A percentile compares a stretch with the other conserved stretches of the same genome.
Conservation (phyloP, 2,113 vertebrate genomes). For the Semnornis frantzii region DNA sequence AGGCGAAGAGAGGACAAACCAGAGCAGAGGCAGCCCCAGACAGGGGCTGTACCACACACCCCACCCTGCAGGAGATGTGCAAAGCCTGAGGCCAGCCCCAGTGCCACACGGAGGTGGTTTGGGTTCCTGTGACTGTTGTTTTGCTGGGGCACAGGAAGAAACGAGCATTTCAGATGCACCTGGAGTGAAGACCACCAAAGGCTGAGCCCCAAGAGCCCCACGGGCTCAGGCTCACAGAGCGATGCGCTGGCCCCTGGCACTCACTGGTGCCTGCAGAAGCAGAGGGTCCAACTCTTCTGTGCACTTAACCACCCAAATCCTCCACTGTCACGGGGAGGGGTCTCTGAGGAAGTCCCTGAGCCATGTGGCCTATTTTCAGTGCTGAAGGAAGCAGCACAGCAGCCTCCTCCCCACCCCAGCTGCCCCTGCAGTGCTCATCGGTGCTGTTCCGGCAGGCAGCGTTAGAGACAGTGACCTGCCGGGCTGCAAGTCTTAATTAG, state of each 20-base stretch:
- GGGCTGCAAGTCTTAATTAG: slow-evolving; percentile 5
- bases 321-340: accelerated
- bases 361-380: neutral
- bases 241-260: neutral
- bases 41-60: neutral
- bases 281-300: accelerated
- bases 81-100: neutral
- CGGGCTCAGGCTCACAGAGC: accelerated
- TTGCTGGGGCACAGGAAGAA: neutral
- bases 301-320: neutral
- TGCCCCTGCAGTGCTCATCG: neutral
- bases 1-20: neutral
- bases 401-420: neutral
- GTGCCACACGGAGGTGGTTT: neutral
- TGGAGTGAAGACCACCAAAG: neutral
- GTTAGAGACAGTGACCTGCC: neutral
- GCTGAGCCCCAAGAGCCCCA: accelerated
- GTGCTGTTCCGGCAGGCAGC: neutral
- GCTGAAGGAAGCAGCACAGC: accelerated
- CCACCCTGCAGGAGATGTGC: neutral
- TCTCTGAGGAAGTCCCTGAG: neutral
- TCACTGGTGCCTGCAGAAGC: accelerated
- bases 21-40: neutral
- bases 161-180: neutral
- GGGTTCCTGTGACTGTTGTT: neutral